A percentile compares a stretch with the other conserved stretches of the same genome.
Evolutionary conservation across 2,888 invertebrate genomes (phyloP).

Genomic region (Geotrupes spiniger): DNA sequence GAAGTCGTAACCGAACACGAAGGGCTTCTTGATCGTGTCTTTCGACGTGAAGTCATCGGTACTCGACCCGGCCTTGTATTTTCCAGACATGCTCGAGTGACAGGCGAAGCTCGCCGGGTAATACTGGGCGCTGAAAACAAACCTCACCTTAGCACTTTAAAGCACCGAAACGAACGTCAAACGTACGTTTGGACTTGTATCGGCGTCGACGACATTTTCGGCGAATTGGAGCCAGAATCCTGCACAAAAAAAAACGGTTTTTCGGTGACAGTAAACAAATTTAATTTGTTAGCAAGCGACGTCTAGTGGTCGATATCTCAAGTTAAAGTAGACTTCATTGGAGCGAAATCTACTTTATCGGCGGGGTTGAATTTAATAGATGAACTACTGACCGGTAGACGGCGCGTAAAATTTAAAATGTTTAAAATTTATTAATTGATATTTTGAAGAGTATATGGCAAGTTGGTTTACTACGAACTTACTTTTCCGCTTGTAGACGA

Average conservation of each 20-base stretch:
- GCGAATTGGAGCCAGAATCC: slow-evolving; percentile 15
- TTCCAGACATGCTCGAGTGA: slow-evolving; percentile 40
- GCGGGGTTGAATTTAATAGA: no score
- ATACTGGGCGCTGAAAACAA: slow-evolving; percentile 25
- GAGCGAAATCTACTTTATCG: no score
- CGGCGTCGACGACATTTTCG: slow-evolving; percentile 13
- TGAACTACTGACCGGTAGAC: no score
- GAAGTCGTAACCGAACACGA: slow-evolving; percentile 44
- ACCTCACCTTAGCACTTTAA: not conserved
- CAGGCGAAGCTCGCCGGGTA: slow-evolving; percentile 36
- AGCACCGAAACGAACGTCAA: no score
- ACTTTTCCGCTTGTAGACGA: no score
- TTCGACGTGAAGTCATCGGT: slow-evolving; percentile 27
- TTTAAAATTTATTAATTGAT: no score
- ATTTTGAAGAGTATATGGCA: no score
- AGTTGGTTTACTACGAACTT: no score
- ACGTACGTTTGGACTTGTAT: slow-evolving; percentile 10
- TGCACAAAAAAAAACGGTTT: slow-evolving; percentile 1
- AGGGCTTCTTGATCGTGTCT: slow-evolving; percentile 32
- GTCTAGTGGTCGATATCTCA: no score
- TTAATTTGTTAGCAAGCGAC: not conserved
- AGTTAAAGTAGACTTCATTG: no score
- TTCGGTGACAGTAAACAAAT: not conserved
- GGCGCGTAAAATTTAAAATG: no score
- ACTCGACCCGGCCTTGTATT: slow-evolving; percentile 28